Conservation (phyloP, 2,888 invertebrate species). For the Agonopterix alstromeriana region DNA sequence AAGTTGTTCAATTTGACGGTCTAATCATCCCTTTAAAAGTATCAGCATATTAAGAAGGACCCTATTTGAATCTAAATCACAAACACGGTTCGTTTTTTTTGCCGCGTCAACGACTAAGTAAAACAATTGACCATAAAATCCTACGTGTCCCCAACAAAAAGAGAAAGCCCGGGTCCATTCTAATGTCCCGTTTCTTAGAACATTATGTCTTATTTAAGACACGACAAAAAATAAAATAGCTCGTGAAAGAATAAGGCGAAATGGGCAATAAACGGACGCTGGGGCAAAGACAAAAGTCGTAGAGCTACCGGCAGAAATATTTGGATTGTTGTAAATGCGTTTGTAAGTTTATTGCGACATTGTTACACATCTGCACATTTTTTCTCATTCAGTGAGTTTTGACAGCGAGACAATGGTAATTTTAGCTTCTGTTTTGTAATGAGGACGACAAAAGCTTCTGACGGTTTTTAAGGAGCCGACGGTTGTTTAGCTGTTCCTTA, state of each 20-base stretch:
- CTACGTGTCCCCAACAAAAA: constrained; percentile 66
- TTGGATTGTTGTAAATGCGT: constrained; percentile 56
- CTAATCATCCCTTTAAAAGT: no score
- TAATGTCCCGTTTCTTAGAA: constrained; percentile 71
- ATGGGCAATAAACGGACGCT: constrained; percentile 59
- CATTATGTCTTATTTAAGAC: constrained; percentile 74
- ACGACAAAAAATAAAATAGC: constrained; percentile 64
- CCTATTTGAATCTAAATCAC: constrained; percentile 18
- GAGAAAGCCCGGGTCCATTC: constrained; percentile 65
- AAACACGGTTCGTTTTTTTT: constrained; percentile 26
- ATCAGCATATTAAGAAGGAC: no score
- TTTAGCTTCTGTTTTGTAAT: constrained; percentile 60
- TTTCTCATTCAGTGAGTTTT: constrained; percentile 56
- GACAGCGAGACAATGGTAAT: constrained; percentile 58
- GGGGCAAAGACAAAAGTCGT: constrained; percentile 60
- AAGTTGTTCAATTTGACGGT: no score
- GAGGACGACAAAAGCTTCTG: constrained; percentile 34
- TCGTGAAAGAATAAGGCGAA: constrained; percentile 60
- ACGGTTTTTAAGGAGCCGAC: constrained; percentile 23
- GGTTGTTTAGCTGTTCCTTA: not conserved
- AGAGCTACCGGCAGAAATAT: constrained; percentile 60
- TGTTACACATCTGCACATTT: constrained; percentile 51
- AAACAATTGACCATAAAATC: constrained; percentile 74
- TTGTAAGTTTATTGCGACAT: constrained; percentile 62
- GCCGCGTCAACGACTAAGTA: constrained; percentile 54